phyloP scores from a whole-genome alignment of 2,113 vertebrate genomes.

The Oreocharis arfaki region DNA sequence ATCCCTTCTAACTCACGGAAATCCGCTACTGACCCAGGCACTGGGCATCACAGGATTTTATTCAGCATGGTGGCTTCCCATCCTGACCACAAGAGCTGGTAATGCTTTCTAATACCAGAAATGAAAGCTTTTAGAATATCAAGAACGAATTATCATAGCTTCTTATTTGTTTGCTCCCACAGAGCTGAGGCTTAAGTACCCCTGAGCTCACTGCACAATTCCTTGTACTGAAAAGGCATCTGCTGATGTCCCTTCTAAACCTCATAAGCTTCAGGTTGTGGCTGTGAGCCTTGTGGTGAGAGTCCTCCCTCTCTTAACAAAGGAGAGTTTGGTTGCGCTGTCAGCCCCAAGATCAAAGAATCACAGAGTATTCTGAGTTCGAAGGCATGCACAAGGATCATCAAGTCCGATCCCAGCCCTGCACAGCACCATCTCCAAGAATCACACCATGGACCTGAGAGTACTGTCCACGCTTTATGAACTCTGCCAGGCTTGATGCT shows the following conservation, averaged over 20 bases:
- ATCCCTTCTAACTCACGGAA: neutral
- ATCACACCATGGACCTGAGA: rapidly evolving
- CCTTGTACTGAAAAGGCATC: neutral
- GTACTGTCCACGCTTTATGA: neutral
- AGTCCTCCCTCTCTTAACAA: neutral
- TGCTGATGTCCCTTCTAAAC: neutral
- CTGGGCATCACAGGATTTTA: neutral
- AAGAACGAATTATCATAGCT: neutral
- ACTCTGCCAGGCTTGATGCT: neutral
- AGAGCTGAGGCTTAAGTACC: neutral
- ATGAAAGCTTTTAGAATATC: neutral
- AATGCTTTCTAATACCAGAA: neutral
- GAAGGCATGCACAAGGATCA: neutral
- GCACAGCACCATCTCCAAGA: neutral
- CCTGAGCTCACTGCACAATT: neutral
- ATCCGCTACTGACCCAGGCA: neutral
- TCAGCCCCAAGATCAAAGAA: neutral
- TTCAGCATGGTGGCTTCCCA: neutral
- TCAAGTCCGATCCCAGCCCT: neutral
- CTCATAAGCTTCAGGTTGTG: neutral
- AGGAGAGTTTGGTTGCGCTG: rapidly evolving
- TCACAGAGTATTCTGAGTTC: neutral
- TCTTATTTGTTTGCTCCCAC: neutral
- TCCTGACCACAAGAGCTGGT: neutral
- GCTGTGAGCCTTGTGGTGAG: neutral